phyloP scores from a whole-genome alignment of 2,797 vertebrate genomes.

The Sebastes miniatus region DNA sequence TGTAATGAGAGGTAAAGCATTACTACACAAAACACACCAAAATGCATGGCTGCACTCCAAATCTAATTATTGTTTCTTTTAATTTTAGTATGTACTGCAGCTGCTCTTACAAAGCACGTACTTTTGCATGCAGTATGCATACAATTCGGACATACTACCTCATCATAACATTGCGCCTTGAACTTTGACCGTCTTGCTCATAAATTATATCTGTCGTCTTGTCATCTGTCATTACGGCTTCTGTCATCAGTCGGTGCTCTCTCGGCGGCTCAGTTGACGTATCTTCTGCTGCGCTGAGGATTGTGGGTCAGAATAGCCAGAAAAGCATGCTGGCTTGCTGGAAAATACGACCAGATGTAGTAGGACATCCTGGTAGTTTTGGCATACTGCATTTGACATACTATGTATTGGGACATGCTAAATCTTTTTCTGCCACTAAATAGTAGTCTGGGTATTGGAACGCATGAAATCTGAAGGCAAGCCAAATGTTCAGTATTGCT shows the following conservation, averaged over 20 bases:
- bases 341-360: too few species aligned
- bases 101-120: not conserved
- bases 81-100: not conserved
- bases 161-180: not conserved
- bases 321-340: too few species aligned
- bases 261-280: not conserved
- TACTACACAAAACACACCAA: not conserved
- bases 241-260: not conserved
- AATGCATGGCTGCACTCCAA: not conserved
- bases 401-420: not conserved
- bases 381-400: too few species aligned
- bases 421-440: not conserved
- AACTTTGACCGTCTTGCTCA: not conserved
- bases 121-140: not conserved
- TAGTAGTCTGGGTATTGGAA: not conserved
- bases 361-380: not conserved
- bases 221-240: not conserved
- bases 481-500: not conserved
- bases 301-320: too few species aligned
- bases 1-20: not conserved
- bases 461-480: not conserved
- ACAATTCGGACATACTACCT: not conserved
- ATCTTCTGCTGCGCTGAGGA: too few species aligned
- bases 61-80: not conserved
- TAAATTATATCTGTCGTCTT: not conserved